phyloP scores from a whole-genome alignment of 64 coral and sea anemone species.

The Stylophora pistillata region DNA sequence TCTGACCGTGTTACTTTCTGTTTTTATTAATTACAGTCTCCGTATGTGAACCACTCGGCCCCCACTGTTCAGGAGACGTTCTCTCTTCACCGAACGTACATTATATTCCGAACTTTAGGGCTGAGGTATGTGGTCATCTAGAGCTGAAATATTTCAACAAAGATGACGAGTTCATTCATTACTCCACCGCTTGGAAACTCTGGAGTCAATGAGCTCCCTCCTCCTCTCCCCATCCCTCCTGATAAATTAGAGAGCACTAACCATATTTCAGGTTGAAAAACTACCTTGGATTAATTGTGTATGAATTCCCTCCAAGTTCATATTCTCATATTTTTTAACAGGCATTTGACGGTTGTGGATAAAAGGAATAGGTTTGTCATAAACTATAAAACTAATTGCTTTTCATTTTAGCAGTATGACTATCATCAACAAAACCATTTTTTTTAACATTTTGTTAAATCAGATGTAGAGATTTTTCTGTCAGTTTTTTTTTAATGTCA shows the following conservation, averaged over 20 bases:
- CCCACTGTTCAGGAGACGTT: slow-evolving; percentile 86
- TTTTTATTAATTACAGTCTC: slow-evolving; percentile 56
- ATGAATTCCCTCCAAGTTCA: not conserved
- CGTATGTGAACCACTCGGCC: slow-evolving; percentile 90
- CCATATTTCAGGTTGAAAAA: too few relatives aligned
- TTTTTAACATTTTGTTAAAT: too few relatives aligned
- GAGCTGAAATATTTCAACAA: not conserved
- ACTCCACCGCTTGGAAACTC: too few relatives aligned
- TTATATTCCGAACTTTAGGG: slow-evolving; percentile 96
- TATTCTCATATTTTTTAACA: slow-evolving; percentile 35
- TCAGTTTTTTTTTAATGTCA: too few relatives aligned
- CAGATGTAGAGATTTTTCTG: too few relatives aligned
- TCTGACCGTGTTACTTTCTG: not conserved
- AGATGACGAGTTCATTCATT: not conserved
- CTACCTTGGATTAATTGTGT: not conserved
- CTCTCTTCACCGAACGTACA: slow-evolving; percentile 98
- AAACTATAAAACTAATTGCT: not conserved
- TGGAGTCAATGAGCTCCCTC: too few relatives aligned
- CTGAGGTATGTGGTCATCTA: slow-evolving; percentile 58
- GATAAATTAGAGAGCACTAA: too few relatives aligned
- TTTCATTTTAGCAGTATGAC: too few relatives aligned
- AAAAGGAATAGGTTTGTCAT: slow-evolving; percentile 72
- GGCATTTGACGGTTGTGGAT: slow-evolving; percentile 86
- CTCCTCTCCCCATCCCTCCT: too few relatives aligned
- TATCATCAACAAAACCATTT: too few relatives aligned